Evolutionary conservation across 1,140 invertebrate species (phyloP).

Genomic region (Ooceraea biroi): DNA sequence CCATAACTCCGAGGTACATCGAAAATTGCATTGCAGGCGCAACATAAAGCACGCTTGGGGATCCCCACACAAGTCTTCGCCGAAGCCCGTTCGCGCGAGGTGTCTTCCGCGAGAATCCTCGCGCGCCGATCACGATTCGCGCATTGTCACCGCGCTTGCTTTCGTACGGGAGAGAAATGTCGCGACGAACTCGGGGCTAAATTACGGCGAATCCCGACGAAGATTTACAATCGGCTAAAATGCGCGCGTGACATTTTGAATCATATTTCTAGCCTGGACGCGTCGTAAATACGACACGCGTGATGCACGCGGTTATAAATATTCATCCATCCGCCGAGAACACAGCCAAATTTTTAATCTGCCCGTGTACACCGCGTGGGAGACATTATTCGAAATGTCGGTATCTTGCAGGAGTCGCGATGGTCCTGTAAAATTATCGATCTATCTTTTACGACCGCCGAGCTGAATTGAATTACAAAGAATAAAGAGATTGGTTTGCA

Average conservation of each 20-base stretch:
- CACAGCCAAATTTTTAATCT: conserved; percentile 32
- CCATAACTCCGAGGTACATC: conserved; percentile 28
- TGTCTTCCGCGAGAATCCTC: neutral
- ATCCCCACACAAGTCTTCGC: neutral
- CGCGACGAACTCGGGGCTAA: conserved; percentile 1
- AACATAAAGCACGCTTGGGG: conserved; percentile 29
- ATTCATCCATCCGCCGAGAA: conserved; percentile 25
- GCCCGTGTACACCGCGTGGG: neutral
- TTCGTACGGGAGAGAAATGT: neutral
- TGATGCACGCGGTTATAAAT: conserved; percentile 47
- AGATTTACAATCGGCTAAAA: conserved; percentile 48
- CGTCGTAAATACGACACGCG: conserved; percentile 37
- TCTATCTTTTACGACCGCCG: neutral
- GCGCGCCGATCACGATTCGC: neutral
- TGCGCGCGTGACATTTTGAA: conserved; percentile 37
- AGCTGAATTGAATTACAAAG: neutral
- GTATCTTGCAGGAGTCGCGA: neutral
- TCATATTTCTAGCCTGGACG: conserved; percentile 42
- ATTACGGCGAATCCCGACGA: conserved; percentile 33
- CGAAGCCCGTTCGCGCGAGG: neutral
- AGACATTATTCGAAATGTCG: neutral
- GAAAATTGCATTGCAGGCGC: conserved; percentile 8
- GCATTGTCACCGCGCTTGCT: conserved; percentile 15
- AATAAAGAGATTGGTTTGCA: neutral
- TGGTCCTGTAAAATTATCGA: neutral